Percentiles rank a stretch among this genome's conserved stretches.
These are phyloP conservation scores for Cynodonichthys magdalenae DNA, from an alignment of 2,797 vertebrate species.

Conservation along the genomic window DNA sequence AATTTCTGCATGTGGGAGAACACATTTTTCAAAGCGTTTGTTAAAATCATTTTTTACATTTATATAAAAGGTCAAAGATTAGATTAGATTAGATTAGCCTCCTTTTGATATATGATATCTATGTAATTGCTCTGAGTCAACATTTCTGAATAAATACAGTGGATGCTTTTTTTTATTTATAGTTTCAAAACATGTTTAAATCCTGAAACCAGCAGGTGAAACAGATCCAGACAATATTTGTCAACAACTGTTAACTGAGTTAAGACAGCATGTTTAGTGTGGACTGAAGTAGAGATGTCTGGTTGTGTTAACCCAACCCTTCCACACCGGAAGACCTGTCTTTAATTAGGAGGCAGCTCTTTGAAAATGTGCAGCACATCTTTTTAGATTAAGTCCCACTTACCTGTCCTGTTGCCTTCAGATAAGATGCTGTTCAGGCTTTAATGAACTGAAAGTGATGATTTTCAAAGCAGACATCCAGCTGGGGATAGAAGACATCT, in stretches of 20 bases:
- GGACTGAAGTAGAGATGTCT: slow-evolving; percentile 7
- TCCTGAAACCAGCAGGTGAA: background rate
- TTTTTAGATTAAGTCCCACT: slow-evolving; percentile 51
- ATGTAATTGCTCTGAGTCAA: background rate
- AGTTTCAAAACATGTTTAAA: no score
- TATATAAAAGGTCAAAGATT: slow-evolving; percentile 1
- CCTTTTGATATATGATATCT: background rate
- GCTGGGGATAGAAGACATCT: background rate
- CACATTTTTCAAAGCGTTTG: background rate
- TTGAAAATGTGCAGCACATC: slow-evolving; percentile 51
- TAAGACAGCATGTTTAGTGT: slow-evolving; percentile 7
- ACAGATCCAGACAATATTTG: background rate
- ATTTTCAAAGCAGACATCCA: background rate
- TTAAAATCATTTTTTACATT: background rate
- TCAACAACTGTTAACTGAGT: background rate
- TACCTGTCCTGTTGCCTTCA: slow-evolving; percentile 62
- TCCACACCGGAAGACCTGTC: slow-evolving; percentile 52
- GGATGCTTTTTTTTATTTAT: no score
- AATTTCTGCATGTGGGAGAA: background rate
- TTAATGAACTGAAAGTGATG: slow-evolving; percentile 39
- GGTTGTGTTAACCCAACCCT: slow-evolving; percentile 11
- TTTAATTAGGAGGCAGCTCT: slow-evolving; percentile 40
- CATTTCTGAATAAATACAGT: background rate
- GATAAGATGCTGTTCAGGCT: slow-evolving; percentile 59
- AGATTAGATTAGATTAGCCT: background rate